phyloP scores from a whole-genome alignment of 1,140 invertebrate genomes.

The Potamilus streckersoni region DNA sequence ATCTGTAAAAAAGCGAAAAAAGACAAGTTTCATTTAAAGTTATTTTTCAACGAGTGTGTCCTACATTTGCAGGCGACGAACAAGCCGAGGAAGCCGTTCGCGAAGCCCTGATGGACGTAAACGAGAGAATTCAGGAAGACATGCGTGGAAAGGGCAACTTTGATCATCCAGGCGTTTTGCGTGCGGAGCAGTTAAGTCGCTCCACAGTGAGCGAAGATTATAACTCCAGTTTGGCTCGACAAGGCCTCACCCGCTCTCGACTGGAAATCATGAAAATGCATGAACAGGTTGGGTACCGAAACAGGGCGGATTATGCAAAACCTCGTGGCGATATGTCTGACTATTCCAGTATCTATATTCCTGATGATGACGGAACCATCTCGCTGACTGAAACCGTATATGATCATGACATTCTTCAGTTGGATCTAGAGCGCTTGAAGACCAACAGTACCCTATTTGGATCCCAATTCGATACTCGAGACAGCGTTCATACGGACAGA shows the following conservation, averaged over 20 bases:
- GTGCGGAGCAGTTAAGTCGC: slow-evolving; percentile 18
- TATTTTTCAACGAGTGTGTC: too few species aligned
- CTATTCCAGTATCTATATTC: slow-evolving; percentile 28
- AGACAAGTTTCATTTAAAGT: too few species aligned
- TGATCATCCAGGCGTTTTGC: slow-evolving; percentile 18
- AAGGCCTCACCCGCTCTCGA: slow-evolving; percentile 20
- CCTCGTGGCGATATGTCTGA: slow-evolving; percentile 20
- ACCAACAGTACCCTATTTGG: slow-evolving; percentile 26
- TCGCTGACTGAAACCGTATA: slow-evolving; percentile 19
- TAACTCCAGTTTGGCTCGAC: slow-evolving; percentile 4
- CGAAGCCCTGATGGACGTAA: slow-evolving; percentile 44
- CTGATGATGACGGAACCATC: slow-evolving; percentile 25
- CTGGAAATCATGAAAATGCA: slow-evolving; percentile 20
- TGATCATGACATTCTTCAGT: slow-evolving; percentile 13
- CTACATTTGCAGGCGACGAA: slow-evolving; percentile 31
- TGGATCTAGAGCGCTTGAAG: slow-evolving; percentile 20
- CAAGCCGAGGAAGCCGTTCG: slow-evolving; percentile 42
- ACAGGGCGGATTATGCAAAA: slow-evolving; percentile 28
- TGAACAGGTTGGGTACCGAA: slow-evolving; percentile 17
- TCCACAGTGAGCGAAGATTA: slow-evolving; percentile 9
- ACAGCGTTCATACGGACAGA: slow-evolving; percentile 18
- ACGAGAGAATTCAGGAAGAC: slow-evolving; percentile 31
- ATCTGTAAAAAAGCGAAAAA: too few species aligned
- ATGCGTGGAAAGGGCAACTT: slow-evolving; percentile 28
- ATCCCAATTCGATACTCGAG: slow-evolving; percentile 18